phyloP scores from a whole-genome alignment of 2,888 invertebrate species.

The Reticulitermes lucifugus region DNA sequence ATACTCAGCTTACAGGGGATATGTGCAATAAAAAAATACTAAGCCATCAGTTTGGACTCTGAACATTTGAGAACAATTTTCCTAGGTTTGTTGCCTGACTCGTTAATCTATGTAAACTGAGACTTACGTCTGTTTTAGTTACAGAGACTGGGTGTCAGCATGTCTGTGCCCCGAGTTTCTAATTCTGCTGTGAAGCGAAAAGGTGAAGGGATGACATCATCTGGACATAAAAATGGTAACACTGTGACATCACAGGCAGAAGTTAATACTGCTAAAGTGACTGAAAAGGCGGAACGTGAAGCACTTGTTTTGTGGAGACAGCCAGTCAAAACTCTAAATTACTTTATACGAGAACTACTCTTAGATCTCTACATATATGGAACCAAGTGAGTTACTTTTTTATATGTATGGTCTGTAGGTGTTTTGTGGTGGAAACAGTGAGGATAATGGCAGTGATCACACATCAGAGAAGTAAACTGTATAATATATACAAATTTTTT shows the following conservation, averaged over 20 bases:
- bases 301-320: constrained; percentile 83
- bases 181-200: constrained; percentile 62
- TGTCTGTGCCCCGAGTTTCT: constrained; percentile 61
- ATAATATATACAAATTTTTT: too few relatives aligned
- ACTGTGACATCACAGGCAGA: constrained; percentile 55
- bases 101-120: too few relatives aligned
- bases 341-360: constrained; percentile 80
- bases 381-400: constrained; percentile 66
- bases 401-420: too few relatives aligned
- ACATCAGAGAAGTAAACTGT: too few relatives aligned
- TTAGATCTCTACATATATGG: constrained; percentile 72
- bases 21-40: too few relatives aligned
- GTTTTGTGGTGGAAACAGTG: too few relatives aligned
- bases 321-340: constrained; percentile 83
- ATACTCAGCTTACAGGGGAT: too few relatives aligned
- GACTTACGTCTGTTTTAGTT: constrained; percentile 64
- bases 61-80: too few relatives aligned
- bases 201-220: constrained; percentile 54
- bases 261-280: constrained; percentile 58
- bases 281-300: constrained; percentile 71
- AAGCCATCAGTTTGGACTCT: too few relatives aligned
- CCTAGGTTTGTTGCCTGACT: too few relatives aligned
- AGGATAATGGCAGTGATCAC: too few relatives aligned
- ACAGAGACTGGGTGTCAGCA: constrained; percentile 75
- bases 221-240: constrained; percentile 59